Percentiles rank a stretch among this genome's conserved stretches.
Evolutionary conservation across 2,113 vertebrate genomes (phyloP).

Genomic region (Vireo altiloquus): DNA sequence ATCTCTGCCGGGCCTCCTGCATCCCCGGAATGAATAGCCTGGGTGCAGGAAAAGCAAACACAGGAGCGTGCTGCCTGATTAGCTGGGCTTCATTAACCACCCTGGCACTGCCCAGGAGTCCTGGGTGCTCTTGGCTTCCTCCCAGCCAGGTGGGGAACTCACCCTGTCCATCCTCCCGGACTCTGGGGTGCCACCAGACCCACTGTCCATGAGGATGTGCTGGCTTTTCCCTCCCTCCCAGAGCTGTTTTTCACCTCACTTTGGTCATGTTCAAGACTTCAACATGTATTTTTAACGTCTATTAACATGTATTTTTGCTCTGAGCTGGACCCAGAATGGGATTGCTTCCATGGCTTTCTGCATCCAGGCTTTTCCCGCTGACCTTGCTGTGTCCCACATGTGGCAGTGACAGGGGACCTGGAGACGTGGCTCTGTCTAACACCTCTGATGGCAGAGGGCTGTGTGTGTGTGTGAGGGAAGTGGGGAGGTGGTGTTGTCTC

Average conservation of each 20-base stretch:
- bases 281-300: rapidly evolving
- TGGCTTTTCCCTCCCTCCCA: background rate
- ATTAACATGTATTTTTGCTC: rapidly evolving
- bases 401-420: background rate
- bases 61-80: background rate
- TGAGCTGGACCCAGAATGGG: background rate
- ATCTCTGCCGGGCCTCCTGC: background rate
- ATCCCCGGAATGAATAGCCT: background rate
- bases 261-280: background rate
- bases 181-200: rapidly evolving
- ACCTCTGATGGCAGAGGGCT: background rate
- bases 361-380: background rate
- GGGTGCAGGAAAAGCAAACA: slow-evolving; percentile 21
- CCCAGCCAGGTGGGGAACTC: background rate
- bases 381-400: background rate
- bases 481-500: background rate
- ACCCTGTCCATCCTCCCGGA: rapidly evolving
- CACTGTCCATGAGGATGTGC: rapidly evolving
- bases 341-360: background rate
- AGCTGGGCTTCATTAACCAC: background rate
- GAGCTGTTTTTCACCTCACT: background rate
- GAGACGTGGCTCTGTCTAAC: background rate
- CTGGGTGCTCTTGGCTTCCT: background rate
- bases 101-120: background rate
- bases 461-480: background rate